A percentile compares a stretch with the other conserved stretches of the same genome.
phyloP scores from a whole-genome alignment of 2,113 vertebrate species.

The Protobothrops flavoviridis region DNA sequence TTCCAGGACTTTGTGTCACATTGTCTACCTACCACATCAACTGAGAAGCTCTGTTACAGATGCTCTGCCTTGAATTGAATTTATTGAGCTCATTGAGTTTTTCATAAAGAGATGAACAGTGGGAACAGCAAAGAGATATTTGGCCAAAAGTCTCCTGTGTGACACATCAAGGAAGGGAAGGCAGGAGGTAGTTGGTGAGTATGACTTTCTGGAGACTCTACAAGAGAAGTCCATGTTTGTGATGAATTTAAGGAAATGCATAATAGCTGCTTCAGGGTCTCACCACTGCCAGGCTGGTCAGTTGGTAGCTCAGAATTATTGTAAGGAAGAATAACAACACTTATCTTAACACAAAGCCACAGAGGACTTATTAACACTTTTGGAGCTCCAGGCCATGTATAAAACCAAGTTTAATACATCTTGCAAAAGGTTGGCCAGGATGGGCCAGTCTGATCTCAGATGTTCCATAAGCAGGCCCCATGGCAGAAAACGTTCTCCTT shows the following conservation, averaged over 20 bases:
- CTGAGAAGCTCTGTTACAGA: background rate
- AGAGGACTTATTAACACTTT: too few species aligned
- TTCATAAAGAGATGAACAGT: background rate
- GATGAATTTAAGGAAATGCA: background rate
- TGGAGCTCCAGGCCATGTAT: too few species aligned
- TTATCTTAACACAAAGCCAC: too few species aligned
- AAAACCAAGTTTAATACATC: too few species aligned
- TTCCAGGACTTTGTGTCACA: background rate
- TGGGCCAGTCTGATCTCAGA: too few species aligned
- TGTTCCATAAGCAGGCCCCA: too few species aligned
- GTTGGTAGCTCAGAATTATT: background rate
- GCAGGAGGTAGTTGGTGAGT: background rate
- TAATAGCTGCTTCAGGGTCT: background rate
- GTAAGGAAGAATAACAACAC: too few species aligned
- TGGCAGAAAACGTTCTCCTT: too few species aligned
- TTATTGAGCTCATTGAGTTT: background rate
- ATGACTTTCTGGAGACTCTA: background rate
- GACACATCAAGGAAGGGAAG: background rate
- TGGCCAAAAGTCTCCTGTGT: background rate
- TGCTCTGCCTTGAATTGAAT: background rate
- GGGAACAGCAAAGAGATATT: background rate
- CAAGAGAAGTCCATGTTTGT: background rate
- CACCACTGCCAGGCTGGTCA: background rate
- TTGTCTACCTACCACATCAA: background rate
- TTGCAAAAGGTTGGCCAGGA: too few species aligned